Percentiles rank a stretch among this genome's conserved stretches.
phyloP scores from a whole-genome alignment of 2,113 vertebrate genomes.

The Asarcornis scutulata region DNA sequence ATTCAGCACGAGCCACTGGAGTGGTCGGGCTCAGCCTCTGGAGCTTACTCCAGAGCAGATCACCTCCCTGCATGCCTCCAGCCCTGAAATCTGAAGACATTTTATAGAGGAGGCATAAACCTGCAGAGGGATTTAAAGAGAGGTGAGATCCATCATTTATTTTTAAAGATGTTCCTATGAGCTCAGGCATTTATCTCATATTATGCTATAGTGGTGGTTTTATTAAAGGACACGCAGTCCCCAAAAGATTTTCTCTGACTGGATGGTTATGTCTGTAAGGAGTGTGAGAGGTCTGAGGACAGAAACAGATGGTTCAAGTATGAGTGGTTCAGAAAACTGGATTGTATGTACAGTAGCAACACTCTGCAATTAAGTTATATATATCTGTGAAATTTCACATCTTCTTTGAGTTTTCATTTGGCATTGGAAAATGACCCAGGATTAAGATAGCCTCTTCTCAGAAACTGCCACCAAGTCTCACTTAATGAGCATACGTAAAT shows the following conservation, averaged over 20 bases:
- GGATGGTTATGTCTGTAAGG: background rate
- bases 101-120: background rate
- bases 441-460: background rate
- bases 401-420: background rate
- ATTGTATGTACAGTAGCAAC: background rate
- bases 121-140: background rate
- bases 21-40: background rate
- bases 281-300: background rate
- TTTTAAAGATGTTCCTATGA: background rate
- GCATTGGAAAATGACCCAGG: background rate
- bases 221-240: background rate
- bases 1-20: no score
- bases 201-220: background rate
- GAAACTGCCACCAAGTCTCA: rapidly evolving
- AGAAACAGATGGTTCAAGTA: background rate
- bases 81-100: background rate
- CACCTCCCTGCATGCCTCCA: background rate
- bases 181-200: background rate
- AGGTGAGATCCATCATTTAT: background rate
- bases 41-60: background rate
- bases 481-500: background rate
- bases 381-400: background rate
- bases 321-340: background rate
- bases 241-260: background rate
- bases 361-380: background rate